Evolutionary conservation across 1,140 invertebrate species (phyloP), one percentile per base, ranked within the genome.

Genomic region (Phthorimaea operculella): DNA sequence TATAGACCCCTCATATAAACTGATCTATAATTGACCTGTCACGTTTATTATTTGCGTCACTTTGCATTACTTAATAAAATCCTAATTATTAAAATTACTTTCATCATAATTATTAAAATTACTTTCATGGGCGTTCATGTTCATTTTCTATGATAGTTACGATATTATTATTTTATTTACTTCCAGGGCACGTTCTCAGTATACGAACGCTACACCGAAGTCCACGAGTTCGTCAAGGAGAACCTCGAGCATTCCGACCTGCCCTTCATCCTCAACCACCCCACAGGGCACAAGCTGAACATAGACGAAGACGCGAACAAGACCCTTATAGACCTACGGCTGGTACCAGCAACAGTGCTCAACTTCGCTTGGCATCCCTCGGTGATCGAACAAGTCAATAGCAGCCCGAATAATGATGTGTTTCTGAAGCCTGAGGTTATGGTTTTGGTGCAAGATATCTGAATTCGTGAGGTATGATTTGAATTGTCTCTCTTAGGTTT

Each of bases 161-260:
- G n/a, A n/a, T n/a, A 28, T 28, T 47, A 47, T 16, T 4, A 15
- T 45, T 47, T 49, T 34, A 54, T 44, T 55, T 44, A 16, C 49
- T 74, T 76, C 21, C 69, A 94, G 91, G 94, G 94, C 8, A 96
- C 94, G 9, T 96, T 96, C 83, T 90, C 89, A 21, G 90, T 94
- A 0, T 89, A 92, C 67, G 94, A 96, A 74, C 92, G 90, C 56
- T 88, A 93, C 59, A 69, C 72, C 0, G 90, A 91, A 60, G 87
- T 96, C 1, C 77, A 90, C 48, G 88, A 91, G 56, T 96, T 94
- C 72, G 89, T 96, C 0, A 86, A 87, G 72, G 92, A 94, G 66
- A 90, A 92, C 73, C 73, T 96, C 28, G 82, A 88, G 52, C 87
- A 90, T 56, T 87, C 89, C 57, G 86, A 88, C 11, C 66, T 89